Conservation (phyloP, 92 coral and sea anemone species). For the Epizoanthus ramosus region DNA sequence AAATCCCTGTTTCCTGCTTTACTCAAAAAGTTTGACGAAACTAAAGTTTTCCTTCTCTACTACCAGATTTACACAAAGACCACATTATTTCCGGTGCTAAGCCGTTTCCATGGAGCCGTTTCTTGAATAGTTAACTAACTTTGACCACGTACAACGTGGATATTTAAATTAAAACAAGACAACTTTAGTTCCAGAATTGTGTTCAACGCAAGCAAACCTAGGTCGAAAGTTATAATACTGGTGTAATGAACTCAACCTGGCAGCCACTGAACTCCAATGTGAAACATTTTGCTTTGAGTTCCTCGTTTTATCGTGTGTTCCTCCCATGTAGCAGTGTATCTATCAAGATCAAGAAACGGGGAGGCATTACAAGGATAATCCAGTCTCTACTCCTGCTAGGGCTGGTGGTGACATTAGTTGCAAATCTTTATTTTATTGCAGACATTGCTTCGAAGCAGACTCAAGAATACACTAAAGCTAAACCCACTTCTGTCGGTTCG, state of each 20-base stretch:
- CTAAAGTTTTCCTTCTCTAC: too few species aligned
- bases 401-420: conserved; percentile 6
- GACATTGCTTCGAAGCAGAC: conserved; percentile 28
- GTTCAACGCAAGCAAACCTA: not conserved
- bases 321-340: not conserved
- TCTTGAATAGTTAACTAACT: not conserved
- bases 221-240: not conserved
- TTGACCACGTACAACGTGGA: conserved; percentile 34
- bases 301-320: not conserved
- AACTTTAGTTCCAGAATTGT: not conserved
- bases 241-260: not conserved
- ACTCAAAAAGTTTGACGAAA: too few species aligned
- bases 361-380: conserved; percentile 15
- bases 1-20: too few species aligned
- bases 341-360: conserved; percentile 1
- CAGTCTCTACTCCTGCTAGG: conserved; percentile 1
- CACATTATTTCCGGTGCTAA: conserved; percentile 9
- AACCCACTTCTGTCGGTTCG: not conserved
- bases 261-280: too few species aligned
- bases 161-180: not conserved
- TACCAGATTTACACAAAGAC: not conserved
- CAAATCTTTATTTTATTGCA: conserved; percentile 23
- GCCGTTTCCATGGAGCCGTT: conserved; percentile 20
- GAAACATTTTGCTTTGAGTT: not conserved
- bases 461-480: not conserved